These are phyloP conservation scores for Chloropsis hardwickii DNA, from an alignment of 2,113 vertebrate species.

Conservation along the genomic window DNA sequence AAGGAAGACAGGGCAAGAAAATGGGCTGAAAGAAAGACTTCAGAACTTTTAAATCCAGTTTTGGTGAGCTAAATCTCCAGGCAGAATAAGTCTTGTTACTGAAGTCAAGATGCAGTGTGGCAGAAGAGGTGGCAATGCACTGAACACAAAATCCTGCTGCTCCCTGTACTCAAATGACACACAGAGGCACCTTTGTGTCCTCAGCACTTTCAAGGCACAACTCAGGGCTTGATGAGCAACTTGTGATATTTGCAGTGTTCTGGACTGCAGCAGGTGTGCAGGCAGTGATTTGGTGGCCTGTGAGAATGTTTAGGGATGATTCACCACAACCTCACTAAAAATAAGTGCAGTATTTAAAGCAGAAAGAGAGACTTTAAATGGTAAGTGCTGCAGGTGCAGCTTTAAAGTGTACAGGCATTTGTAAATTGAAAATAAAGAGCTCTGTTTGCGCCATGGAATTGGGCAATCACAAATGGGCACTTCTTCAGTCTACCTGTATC, in stretches of 20 bases:
- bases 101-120: neutral
- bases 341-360: conserved; percentile 37
- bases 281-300: neutral
- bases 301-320: neutral
- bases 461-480: neutral
- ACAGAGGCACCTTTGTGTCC: neutral
- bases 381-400: conserved; percentile 25
- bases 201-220: neutral
- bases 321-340: neutral
- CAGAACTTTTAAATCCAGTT: neutral
- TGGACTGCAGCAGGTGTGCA: neutral
- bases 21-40: neutral
- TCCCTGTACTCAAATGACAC: neutral
- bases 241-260: neutral
- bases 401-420: neutral
- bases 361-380: neutral
- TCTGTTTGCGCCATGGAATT: neutral
- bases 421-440: neutral
- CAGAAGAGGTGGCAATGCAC: neutral
- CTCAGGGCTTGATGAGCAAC: neutral
- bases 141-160: neutral
- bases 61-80: neutral
- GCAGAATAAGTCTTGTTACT: neutral
- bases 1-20: neutral
- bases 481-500: neutral